phyloP scores from a whole-genome alignment of 2,888 invertebrate species.

The Limnephilus lunatus region DNA sequence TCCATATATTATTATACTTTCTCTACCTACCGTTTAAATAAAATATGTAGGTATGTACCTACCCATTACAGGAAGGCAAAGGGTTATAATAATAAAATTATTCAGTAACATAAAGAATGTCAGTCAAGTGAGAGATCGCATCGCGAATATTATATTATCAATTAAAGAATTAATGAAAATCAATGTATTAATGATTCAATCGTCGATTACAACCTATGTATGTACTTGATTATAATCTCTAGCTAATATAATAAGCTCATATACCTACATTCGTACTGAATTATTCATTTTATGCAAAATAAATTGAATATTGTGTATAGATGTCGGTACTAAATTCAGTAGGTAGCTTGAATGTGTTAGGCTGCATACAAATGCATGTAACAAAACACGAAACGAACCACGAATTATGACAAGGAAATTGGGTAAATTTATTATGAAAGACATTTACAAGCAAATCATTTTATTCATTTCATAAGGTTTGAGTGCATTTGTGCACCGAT shows the following conservation, averaged over 20 bases:
- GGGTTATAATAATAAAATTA: background rate
- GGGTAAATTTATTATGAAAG: no score
- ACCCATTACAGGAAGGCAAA: background rate
- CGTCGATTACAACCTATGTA: background rate
- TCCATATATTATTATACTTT: background rate
- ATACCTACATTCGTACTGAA: no score
- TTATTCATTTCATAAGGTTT: no score
- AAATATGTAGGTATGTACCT: background rate
- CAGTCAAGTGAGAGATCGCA: background rate
- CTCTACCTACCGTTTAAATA: background rate
- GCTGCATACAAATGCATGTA: no score
- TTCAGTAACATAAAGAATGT: background rate
- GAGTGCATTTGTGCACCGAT: no score
- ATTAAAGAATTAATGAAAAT: background rate
- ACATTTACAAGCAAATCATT: no score
- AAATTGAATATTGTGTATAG: background rate
- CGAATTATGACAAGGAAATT: no score
- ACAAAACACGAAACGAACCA: no score
- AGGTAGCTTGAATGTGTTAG: background rate
- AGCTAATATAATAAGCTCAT: background rate
- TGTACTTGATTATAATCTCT: background rate
- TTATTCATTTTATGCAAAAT: background rate
- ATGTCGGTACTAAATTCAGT: background rate
- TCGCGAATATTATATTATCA: background rate
- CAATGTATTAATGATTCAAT: background rate